Evolutionary conservation across 1,140 invertebrate genomes (phyloP).

Genomic region (Bactericera cockerelli): DNA sequence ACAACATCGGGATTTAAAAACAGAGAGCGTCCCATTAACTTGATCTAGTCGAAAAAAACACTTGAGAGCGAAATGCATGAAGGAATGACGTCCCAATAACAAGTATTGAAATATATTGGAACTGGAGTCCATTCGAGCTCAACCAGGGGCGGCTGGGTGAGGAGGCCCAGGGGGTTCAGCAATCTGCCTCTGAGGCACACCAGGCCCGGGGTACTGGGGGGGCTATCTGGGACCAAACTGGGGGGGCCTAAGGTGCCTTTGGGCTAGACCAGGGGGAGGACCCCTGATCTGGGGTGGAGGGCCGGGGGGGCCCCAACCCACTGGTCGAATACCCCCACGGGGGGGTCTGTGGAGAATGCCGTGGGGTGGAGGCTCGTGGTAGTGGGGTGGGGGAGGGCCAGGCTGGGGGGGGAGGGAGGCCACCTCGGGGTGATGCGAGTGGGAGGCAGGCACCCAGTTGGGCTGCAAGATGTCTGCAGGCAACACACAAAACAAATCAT

Average conservation of each 20-base stretch:
- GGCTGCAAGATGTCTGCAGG: slow-evolving; percentile 1
- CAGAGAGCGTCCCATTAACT: too few species aligned
- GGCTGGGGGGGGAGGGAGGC: not conserved
- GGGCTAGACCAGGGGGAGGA: not conserved
- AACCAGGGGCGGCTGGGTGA: too few species aligned
- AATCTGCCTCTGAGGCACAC: too few species aligned
- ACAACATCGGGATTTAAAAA: too few species aligned
- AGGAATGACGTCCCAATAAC: too few species aligned
- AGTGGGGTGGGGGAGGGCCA: not conserved
- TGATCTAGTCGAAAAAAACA: too few species aligned
- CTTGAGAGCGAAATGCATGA: too few species aligned
- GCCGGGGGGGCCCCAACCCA: not conserved
- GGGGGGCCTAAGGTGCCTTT: not conserved
- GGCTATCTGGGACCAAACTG: slow-evolving; percentile 6
- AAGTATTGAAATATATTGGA: too few species aligned
- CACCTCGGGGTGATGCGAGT: not conserved
- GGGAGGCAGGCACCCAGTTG: not conserved
- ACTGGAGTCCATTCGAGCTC: too few species aligned
- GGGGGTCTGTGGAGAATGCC: not conserved
- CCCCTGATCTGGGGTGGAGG: slow-evolving; percentile 1
- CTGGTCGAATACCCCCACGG: not conserved
- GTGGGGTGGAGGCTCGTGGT: not conserved
- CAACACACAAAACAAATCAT: not conserved
- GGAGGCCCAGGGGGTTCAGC: too few species aligned
- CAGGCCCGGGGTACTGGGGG: not conserved